Evolutionary conservation across 2,888 invertebrate species (phyloP).

Genomic region (Dasysyrphus tricinctus): DNA sequence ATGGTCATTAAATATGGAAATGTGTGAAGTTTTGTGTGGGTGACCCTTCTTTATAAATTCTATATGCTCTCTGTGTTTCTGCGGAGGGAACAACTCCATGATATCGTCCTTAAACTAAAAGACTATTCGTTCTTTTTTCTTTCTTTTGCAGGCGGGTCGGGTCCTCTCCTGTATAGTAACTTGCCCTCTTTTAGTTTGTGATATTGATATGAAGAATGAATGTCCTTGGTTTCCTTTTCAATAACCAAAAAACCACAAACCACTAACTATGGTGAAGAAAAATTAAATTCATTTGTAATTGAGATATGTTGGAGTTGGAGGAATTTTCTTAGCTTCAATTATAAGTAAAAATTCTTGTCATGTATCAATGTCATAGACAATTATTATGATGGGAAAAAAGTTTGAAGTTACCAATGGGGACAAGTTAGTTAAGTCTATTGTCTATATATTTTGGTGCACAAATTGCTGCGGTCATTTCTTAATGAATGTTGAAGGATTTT

Average conservation of each 20-base stretch:
- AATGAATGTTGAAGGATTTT: neutral
- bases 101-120: conserved; percentile 43
- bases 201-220: conserved; percentile 43
- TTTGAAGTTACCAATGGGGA: conserved; percentile 34
- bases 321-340: conserved; percentile 25
- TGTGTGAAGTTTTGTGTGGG: conserved; percentile 72
- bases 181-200: conserved; percentile 39
- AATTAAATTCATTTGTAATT: conserved; percentile 71
- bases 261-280: conserved; percentile 68
- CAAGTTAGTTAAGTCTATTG: neutral
- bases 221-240: conserved; percentile 42
- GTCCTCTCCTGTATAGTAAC: neutral
- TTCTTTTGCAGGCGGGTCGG: neutral
- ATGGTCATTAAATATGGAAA: conserved; percentile 75
- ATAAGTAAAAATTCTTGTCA: conserved; percentile 38
- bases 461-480: conserved; percentile 11
- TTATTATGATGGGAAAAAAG: conserved; percentile 30
- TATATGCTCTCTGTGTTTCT: neutral
- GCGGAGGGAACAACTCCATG: neutral
- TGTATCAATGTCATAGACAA: conserved; percentile 51
- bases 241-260: conserved; percentile 30
- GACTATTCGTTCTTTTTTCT: conserved; percentile 1
- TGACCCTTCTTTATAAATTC: neutral
- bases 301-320: conserved; percentile 40
- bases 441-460: neutral